Base-by-base conservation (phyloP, 2,113 vertebrate genomes). In the Protobothrops flavoviridis region DNA sequence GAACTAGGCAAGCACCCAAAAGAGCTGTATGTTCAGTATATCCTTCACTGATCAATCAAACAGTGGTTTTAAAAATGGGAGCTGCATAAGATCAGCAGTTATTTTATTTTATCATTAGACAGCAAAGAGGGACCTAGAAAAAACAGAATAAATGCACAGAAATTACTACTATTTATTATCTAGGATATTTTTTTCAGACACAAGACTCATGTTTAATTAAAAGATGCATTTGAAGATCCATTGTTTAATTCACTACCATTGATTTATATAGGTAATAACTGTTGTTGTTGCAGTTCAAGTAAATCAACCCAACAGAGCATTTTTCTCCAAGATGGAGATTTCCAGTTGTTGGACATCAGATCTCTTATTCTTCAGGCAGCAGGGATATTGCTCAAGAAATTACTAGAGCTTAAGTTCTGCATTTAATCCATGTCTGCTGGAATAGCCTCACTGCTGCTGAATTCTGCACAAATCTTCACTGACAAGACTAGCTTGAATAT, bases 1-100 rank as follows among this genome's bases (percentile, higher is more conserved):
- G 94, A 95, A 97, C 93, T 33, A 95, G 92, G 64, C 85, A 95
- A 92, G 96, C 95, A 93, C 85, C 93, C 50, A 96, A 91, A 93
- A 93, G 21, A 93, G 39, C 74, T 94, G 94, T 74, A 61, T 0
- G 3, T 89, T 81, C 92, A 94, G 81, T 50, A n/a, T 64, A 87
- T 91, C 95, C 95, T 95, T 96, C 94, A 94, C 93, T 95, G 94
- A 95, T 94, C 88, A 92, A n/a, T 29, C 89, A 95, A 90, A 91
- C 93, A 96, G 91, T 85, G 93, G 89, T 92, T 88, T 96, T 93
- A 95, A 95, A 94, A 96, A 87, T n/a, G 91, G 50, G 92, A 96
- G 92, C 89, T 91, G 94, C 94, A 59, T 93, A 92, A 95, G 53
- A 88, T 1, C 0, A 90, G 90, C 87, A 59, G 90, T 92, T 88